Percentiles rank a stretch among this genome's conserved stretches.
phyloP scores from a whole-genome alignment of 2,113 vertebrate genomes.

The Bettongia penicillata region DNA sequence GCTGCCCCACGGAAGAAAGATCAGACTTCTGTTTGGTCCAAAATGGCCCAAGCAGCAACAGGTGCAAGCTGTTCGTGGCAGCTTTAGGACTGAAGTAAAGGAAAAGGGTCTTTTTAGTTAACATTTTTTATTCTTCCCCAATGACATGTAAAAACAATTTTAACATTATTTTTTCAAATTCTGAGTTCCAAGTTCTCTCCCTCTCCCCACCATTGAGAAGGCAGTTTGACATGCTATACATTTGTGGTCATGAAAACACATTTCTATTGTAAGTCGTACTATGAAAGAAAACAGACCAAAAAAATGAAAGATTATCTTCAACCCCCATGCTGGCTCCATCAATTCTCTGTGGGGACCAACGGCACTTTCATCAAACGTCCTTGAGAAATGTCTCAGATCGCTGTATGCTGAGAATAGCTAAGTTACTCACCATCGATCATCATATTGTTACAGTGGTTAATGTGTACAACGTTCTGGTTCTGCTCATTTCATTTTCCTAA shows the following conservation, averaged over 20 bases:
- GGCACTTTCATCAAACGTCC: neutral
- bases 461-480: neutral
- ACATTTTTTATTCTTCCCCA: neutral
- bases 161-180: neutral
- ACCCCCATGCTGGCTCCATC: neutral
- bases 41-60: neutral
- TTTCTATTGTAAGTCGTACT: neutral
- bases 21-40: neutral
- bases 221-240: neutral
- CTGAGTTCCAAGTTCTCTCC: neutral
- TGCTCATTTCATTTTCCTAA: neutral
- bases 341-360: neutral
- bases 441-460: too few species aligned
- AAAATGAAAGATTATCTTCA: neutral
- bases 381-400: neutral
- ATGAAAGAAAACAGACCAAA: neutral
- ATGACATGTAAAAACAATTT: neutral
- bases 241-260: neutral
- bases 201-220: too few species aligned
- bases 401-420: too few species aligned
- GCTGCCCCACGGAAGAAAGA: neutral
- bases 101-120: neutral
- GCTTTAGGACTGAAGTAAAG: neutral
- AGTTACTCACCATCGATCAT: too few species aligned
- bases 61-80: neutral